Percentiles rank a stretch among this genome's conserved stretches.
phyloP scores from a whole-genome alignment of 2,113 vertebrate species.

The Cettia cetti region DNA sequence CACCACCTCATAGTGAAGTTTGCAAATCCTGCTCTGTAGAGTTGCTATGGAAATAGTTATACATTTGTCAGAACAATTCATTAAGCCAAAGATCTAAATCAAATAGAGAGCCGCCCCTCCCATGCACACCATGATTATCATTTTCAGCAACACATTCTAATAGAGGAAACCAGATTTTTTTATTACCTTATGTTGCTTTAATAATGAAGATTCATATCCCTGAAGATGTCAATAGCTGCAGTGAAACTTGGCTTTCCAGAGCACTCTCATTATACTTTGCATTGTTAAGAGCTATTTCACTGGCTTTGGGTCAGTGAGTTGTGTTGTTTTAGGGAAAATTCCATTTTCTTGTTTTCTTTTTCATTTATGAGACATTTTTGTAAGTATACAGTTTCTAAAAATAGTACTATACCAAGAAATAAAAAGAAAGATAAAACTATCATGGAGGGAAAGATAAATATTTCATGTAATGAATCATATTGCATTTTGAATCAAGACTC shows the following conservation, averaged over 20 bases:
- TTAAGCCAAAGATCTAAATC: background rate
- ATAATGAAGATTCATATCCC: background rate
- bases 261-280: background rate
- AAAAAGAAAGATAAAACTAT: background rate
- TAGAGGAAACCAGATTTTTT: background rate
- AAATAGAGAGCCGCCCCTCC: accelerated
- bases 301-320: background rate
- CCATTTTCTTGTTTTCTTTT: background rate
- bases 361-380: background rate
- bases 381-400: background rate
- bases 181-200: background rate
- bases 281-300: background rate
- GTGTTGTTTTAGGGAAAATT: background rate
- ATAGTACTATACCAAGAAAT: background rate
- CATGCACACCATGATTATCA: background rate
- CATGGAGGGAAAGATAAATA: background rate
- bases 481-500: background rate
- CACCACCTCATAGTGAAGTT: background rate
- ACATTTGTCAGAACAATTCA: background rate
- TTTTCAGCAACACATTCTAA: background rate
- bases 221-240: background rate
- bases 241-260: background rate
- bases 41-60: background rate
- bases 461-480: background rate
- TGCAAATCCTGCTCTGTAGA: background rate